Conservation (phyloP, 2,113 vertebrate species). For the Anolis carolinensis region DNA sequence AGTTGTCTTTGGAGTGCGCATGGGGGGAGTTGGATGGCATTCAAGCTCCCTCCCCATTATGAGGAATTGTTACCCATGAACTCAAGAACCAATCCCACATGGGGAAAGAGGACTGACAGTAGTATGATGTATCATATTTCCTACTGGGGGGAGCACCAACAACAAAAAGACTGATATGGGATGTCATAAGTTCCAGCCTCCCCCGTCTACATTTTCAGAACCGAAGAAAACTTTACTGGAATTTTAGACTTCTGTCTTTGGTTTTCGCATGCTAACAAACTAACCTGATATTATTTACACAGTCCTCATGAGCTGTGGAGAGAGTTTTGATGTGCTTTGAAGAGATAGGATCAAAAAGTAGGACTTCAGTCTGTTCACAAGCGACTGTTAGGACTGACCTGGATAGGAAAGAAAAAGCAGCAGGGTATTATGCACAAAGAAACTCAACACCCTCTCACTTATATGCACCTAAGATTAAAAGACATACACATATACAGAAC, state of each 20-base stretch:
- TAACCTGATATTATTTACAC: constrained; percentile 98
- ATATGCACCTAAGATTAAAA: neutral
- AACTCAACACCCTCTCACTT: neutral
- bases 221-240: neutral
- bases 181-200: rapidly evolving
- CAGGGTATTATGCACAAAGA: neutral
- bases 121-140: neutral
- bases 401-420: constrained; percentile 17
- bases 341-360: constrained; percentile 96
- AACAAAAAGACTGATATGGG: rapidly evolving
- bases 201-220: neutral
- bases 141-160: neutral
- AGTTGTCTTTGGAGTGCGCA: too few species aligned
- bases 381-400: constrained; percentile 97
- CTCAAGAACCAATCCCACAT: too few species aligned
- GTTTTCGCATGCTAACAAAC: constrained; percentile 43
- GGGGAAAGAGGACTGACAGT: too few species aligned
- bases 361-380: constrained; percentile 96
- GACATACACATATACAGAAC: neutral
- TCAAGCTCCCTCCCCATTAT: too few species aligned
- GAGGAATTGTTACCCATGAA: too few species aligned
- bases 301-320: constrained; percentile 96
- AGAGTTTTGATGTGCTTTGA: constrained; percentile 97
- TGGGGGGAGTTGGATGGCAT: too few species aligned
- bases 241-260: neutral